Evolutionary conservation across 2,888 invertebrate genomes (phyloP).

Genomic region (Aphrophora alni): DNA sequence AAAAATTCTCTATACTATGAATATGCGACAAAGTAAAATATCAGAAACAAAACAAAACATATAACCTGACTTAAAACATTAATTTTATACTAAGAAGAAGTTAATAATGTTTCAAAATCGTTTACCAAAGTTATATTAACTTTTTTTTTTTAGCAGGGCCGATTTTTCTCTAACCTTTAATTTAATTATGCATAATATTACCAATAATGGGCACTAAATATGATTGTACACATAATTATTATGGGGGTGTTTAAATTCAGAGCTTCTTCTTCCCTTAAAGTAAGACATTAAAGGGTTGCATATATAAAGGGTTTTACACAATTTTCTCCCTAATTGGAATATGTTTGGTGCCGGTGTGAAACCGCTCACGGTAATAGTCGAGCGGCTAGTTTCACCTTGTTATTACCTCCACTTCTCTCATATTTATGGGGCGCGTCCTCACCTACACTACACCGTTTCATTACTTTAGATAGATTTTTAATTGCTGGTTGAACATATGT

Average conservation of each 20-base stretch:
- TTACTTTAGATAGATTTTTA: background rate
- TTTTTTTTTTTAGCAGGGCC: too few species aligned
- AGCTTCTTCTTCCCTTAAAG: background rate
- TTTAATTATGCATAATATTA: too few species aligned
- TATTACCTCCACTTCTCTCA: background rate
- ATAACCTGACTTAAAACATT: too few species aligned
- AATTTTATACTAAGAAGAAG: too few species aligned
- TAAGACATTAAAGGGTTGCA: background rate
- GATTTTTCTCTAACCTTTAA: too few species aligned
- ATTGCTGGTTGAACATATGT: background rate
- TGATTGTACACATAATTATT: constrained; percentile 17
- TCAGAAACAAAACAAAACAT: too few species aligned
- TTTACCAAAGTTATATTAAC: too few species aligned
- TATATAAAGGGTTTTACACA: background rate
- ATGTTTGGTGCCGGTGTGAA: background rate
- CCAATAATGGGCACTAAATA: constrained; percentile 19
- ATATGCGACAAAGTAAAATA: too few species aligned
- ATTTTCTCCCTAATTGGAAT: background rate
- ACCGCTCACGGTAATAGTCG: background rate
- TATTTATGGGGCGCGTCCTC: background rate
- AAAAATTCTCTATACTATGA: too few species aligned
- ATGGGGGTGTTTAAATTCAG: background rate
- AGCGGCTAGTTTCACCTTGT: background rate
- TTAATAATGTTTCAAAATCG: too few species aligned
- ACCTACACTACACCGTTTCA: background rate